Base-by-base conservation (phyloP, 2,888 invertebrate species). In the Cerastis leucographa region DNA sequence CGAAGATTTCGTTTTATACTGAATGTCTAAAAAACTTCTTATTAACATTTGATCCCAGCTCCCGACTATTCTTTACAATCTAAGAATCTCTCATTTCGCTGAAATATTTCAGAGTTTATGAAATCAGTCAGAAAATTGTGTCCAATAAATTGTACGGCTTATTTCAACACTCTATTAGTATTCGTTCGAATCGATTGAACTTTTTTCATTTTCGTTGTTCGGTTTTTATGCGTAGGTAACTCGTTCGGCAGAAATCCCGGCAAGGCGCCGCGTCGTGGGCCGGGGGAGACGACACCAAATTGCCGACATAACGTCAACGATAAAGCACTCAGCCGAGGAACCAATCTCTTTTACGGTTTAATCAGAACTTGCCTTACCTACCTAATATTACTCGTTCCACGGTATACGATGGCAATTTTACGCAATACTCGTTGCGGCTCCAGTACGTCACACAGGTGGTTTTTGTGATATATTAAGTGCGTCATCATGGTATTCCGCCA, bases 301-400 rank as follows among this genome's bases (percentile, higher is more conserved):
- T 94, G 93, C 93, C 93, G 91, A 91, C 94, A 92, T 95, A 93
- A 95, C 93, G 94, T 93, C 94, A 92, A 92, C 94, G 94, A 95
- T 95, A 95, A 95, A 95, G 92, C 93, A 94, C 93, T 94, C 93
- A 91, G 91, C 92, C 93, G 92, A 92, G 91, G 93, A 95, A 95
- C 95, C 95, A 96, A 96, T 96, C 95, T 95, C 95, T 94, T 96
- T 95, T 95, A 95, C 94, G 95, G 94, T 94, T 95, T 95, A 95
- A 96, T 96, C 95, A 96, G 95, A 93, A 93, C 94, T 93, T 91
- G 91, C 89, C 92, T 87, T 89, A 89, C 92, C 91, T 91, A 91
- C 91, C 91, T 94, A 93, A 94, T 90, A 90, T 90, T 85, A 87
- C 88, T 88, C 87, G 88, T 85, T 87, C 76, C 74, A 81, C 84